Evolutionary conservation across 2,113 vertebrate genomes (phyloP), one percentile per base, ranked within the genome.

Genomic region (Gobio gobio): DNA sequence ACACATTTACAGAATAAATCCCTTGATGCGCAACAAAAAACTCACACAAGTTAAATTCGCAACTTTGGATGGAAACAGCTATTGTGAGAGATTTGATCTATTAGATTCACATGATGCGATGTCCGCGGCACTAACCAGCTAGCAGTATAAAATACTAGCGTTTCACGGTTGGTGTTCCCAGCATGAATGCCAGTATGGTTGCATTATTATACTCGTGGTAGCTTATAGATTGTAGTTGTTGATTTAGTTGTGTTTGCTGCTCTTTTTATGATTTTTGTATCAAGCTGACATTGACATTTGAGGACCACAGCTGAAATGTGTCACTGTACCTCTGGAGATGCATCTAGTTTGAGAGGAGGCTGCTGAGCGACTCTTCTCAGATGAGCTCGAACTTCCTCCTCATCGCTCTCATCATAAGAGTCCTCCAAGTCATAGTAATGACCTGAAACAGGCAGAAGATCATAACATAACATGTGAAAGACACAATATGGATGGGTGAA

Each of bases 371-470:
- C 98, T 9, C 97, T 96, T 68, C 96, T 95, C 83, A 99, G 96
- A 93, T 99, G 98, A 26, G 97, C 96, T 88, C 96, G 93, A 85
- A 99, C 97, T 88, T 99, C 98, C 87, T 99, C 98, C 88, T 99
- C 97, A 0, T 99, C 98, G 0, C 98, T 99, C 92, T 99, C 98
- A 0, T 99, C 98, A 0, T 98, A 99, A 3, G 98, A 99, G 93
- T 99, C 98, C 0, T 99, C 97, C 86, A 99, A 94, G 91, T 99
- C 97, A 0, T 99, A 99, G 91, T 97, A 99, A 92, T 98, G 98
- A 86, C 98, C 98, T 99, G 91, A 33, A 4, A 20, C 14, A 85
- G 18, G 58, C 3, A 79, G 24, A 33, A 12, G 26, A 84, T 4
- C 45, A 3, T 18, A 9, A 29, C 3, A 64, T 1, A n/a, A 79